Percentiles rank a stretch among this genome's conserved stretches.
phyloP scores from a whole-genome alignment of 1,140 invertebrate genomes.

The Drosophila truncata region DNA sequence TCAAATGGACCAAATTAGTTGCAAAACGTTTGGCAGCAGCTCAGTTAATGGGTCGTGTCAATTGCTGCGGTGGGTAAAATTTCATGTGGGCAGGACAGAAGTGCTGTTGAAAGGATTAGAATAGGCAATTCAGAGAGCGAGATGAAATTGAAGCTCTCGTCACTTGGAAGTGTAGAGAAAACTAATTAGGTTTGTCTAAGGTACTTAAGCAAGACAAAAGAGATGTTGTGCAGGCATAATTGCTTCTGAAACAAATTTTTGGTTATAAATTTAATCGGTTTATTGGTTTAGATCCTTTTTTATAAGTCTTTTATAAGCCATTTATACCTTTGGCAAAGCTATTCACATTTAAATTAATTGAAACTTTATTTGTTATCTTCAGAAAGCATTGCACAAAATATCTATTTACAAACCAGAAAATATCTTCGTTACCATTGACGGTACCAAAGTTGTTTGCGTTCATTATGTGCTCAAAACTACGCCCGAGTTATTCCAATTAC shows the following conservation, averaged over 20 bases:
- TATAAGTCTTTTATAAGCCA: too few species aligned
- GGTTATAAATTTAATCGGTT: neutral
- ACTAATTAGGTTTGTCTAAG: neutral
- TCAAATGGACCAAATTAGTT: slow-evolving; percentile 21
- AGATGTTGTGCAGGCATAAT: neutral
- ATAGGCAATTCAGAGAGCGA: neutral
- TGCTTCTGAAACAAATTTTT: neutral
- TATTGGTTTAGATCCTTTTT: neutral
- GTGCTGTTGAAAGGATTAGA: neutral
- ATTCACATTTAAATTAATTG: neutral
- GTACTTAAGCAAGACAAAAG: neutral
- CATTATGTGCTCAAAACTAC: slow-evolving; percentile 22
- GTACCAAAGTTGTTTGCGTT: slow-evolving; percentile 8
- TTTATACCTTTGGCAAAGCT: neutral
- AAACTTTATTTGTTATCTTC: neutral
- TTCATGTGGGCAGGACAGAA: neutral
- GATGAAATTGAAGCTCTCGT: neutral
- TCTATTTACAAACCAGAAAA: neutral
- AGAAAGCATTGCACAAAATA: neutral
- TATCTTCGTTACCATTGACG: neutral
- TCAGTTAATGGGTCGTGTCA: slow-evolving; percentile 26
- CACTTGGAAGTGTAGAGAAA: neutral
- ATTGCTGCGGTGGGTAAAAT: slow-evolving; percentile 5
- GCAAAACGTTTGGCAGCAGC: slow-evolving; percentile 3
- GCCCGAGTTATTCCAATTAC: slow-evolving; percentile 31